Base-by-base conservation (phyloP, 2,113 vertebrate species). In the Spea bombifrons region DNA sequence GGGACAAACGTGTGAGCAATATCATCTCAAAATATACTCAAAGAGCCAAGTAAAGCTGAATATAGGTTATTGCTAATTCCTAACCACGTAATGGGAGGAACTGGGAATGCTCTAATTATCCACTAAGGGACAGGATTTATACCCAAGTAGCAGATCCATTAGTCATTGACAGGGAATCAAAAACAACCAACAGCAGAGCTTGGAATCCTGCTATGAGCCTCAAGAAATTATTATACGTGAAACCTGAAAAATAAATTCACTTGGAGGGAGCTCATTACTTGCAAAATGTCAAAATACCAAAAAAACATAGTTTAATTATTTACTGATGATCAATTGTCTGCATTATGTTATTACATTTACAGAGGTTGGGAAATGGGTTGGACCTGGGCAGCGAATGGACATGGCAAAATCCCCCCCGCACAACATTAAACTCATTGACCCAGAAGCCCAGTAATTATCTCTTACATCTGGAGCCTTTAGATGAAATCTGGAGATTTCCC, bases 61-160 rank as follows among this genome's bases (percentile, higher is more conserved):
- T 78, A 48, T 5, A 70, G 75, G 61, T 70, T 78, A 65, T 65
- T 64, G 47, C 59, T 78, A 71, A 78, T 78, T 65, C 69, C 76
- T 52, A 78, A 65, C 66, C 67, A 77, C 48, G n/a, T 61, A 46
- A 57, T 61, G 65, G 75, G 45, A 69, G 75, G 66, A 61, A 66
- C 59, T 69, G 75, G 65, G 68, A 78, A 53, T 70, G 45, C 48
- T 65, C 48, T 78, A 78, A 78, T 78, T 78, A 78, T 65, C 57
- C 76, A 78, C 76, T 46, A 71, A 64, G 76, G 76, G 68, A 78
- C 68, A 65, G 13, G 48, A 64, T 71, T 45, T 71, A 78, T 78
- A 71, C 76, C 59, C 76, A 71, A 9, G 48, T 15, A 45, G 66
- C 44, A 68, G 68, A 71, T 65, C 65, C 69, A 71, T 78, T 78